Percentiles rank a stretch among this genome's conserved stretches.
Conservation (phyloP, 2,888 invertebrate genomes). For the Heteromyza rotundicornis region DNA sequence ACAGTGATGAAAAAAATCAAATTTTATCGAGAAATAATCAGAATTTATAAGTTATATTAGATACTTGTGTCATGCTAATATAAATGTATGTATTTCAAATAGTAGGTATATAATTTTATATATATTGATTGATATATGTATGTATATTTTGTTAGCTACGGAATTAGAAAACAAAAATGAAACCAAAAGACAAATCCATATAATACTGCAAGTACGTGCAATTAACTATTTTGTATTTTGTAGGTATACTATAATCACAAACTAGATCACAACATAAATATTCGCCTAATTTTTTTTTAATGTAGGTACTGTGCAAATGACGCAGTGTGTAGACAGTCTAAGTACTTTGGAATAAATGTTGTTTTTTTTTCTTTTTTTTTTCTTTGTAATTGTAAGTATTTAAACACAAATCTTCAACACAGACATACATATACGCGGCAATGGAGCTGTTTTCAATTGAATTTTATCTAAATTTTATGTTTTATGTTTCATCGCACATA, state of each 20-base stretch:
- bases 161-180: not conserved
- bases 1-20: no score
- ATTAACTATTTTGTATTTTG: slow-evolving; percentile 18
- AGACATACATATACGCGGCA: slow-evolving; percentile 63
- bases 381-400: slow-evolving; percentile 3
- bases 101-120: slow-evolving; percentile 7
- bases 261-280: slow-evolving; percentile 9
- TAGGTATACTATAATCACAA: slow-evolving; percentile 2
- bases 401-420: slow-evolving; percentile 37
- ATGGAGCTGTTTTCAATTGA: slow-evolving; percentile 56
- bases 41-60: no score
- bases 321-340: slow-evolving; percentile 30
- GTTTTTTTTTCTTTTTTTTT: slow-evolving; percentile 24
- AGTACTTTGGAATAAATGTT: slow-evolving; percentile 32
- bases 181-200: slow-evolving; percentile 10
- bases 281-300: not conserved
- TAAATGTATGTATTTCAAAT: not conserved
- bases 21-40: no score
- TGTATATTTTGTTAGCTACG: no score
- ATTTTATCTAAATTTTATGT: slow-evolving; percentile 30
- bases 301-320: not conserved
- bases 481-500: no score
- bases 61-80: slow-evolving; percentile 21
- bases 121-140: slow-evolving; percentile 24
- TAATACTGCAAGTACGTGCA: slow-evolving; percentile 28